phyloP scores from a whole-genome alignment of 2,113 vertebrate genomes.

The Pelodiscus sinensis region DNA sequence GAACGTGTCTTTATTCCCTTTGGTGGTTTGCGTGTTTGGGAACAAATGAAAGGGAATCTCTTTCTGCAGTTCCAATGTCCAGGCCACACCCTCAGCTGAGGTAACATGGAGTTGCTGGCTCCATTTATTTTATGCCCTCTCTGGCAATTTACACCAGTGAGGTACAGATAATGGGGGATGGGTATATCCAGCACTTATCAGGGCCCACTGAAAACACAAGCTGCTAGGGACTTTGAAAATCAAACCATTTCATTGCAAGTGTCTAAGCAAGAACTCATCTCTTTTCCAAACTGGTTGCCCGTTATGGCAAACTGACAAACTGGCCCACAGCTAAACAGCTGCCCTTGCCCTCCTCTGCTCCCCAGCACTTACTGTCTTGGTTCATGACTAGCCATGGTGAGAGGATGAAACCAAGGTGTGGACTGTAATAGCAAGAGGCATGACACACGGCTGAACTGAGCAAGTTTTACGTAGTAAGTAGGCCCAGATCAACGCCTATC shows the following conservation, averaged over 20 bases:
- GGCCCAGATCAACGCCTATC: not conserved
- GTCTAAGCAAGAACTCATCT: not conserved
- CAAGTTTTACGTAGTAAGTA: accelerated
- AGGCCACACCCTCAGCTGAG: not conserved
- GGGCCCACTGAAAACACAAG: not conserved
- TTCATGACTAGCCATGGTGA: not conserved
- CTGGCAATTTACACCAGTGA: not conserved
- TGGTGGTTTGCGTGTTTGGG: not conserved
- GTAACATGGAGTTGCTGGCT: not conserved
- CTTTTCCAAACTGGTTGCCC: not conserved
- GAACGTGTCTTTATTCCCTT: not conserved
- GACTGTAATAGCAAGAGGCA: not conserved
- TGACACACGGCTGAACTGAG: not conserved
- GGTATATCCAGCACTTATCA: not conserved
- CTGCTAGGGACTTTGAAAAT: not conserved
- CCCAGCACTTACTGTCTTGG: not conserved
- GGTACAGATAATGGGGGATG: not conserved
- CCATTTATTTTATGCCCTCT: not conserved
- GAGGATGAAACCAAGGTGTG: not conserved
- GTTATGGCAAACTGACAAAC: not conserved
- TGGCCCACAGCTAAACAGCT: not conserved
- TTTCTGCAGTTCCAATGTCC: not conserved
- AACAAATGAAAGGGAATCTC: not conserved
- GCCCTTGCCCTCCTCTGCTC: not conserved
- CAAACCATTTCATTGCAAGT: not conserved